Percentiles rank a stretch among this genome's conserved stretches.
Evolutionary conservation across 2,113 vertebrate genomes (phyloP).

Genomic region (human): DNA sequence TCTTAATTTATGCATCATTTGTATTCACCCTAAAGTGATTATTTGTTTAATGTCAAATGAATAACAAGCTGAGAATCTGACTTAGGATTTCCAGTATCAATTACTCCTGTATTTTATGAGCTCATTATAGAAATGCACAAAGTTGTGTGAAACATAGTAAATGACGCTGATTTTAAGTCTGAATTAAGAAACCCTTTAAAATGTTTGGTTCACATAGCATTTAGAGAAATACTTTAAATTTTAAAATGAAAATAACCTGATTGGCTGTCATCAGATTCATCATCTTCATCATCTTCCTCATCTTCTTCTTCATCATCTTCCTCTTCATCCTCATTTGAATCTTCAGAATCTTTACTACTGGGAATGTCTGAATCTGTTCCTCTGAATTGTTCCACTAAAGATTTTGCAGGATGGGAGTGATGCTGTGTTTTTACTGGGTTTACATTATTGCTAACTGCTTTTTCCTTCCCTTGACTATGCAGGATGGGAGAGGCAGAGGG

Average conservation of each 20-base stretch:
- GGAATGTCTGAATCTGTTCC: constrained; percentile 91
- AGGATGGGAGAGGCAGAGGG: constrained; percentile 85
- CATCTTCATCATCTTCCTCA: constrained; percentile 92
- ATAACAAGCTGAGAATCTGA: constrained; percentile 44
- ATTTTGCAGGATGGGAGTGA: constrained; percentile 90
- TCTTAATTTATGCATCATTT: not conserved
- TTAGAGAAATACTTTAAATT: constrained; percentile 61
- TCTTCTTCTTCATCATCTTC: constrained; percentile 96
- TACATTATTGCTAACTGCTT: constrained; percentile 86
- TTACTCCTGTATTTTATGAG: not conserved
- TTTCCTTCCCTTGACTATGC: constrained; percentile 90
- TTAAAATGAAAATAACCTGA: constrained; percentile 91
- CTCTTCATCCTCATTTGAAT: constrained; percentile 94
- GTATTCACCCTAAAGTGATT: constrained; percentile 29
- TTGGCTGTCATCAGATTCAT: constrained; percentile 94
- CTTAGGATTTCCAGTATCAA: constrained; percentile 22
- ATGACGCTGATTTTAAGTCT: not conserved
- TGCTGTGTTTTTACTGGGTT: constrained; percentile 83
- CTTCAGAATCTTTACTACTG: constrained; percentile 94
- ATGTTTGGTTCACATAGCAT: constrained; percentile 37
- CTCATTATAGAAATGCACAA: constrained; percentile 12
- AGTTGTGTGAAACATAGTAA: not conserved
- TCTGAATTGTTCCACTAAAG: constrained; percentile 88
- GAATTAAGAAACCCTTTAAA: constrained; percentile 44
- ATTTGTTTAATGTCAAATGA: constrained; percentile 42